Evolutionary conservation across 2,113 vertebrate species (phyloP).

Genomic region (rabbit (Oryctolagus cuniculus)): mOryCun1.1 NC_091439.1:100407501-100408000

Average conservation of each 20-base stretch:
- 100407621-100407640: background rate
- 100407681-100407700: background rate
- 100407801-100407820: too few species aligned
- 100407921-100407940: too few species aligned
- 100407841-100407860: too few species aligned
- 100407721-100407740: background rate
- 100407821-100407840: too few species aligned
- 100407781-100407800: background rate
- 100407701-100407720: constrained; percentile 28
- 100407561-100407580: constrained; percentile 33
- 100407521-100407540: constrained; percentile 61
- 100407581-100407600: constrained; percentile 64
- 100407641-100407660: background rate
- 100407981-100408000: too few species aligned
- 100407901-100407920: too few species aligned
- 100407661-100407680: background rate
- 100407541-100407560: constrained; percentile 61
- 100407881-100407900: too few species aligned
- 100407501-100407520: constrained; percentile 58
- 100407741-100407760: background rate
- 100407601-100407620: background rate
- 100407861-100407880: too few species aligned
- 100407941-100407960: too few species aligned
- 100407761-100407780: background rate
- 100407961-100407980: too few species aligned